Conservation (phyloP, 2,797 vertebrate species). For the Gobio occitaniae region DNA sequence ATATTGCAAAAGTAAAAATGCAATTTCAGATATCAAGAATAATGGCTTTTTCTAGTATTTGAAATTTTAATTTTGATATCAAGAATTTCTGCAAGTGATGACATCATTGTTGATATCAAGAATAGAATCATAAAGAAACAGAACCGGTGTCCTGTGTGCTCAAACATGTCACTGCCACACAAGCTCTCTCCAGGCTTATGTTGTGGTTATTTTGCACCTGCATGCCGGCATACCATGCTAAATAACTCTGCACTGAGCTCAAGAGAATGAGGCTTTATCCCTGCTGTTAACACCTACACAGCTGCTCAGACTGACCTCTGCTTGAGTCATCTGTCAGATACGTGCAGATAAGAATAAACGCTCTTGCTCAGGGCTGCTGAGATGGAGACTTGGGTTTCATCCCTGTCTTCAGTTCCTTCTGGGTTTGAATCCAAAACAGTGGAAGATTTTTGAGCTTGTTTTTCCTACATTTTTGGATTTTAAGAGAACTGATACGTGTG, state of each 20-base stretch:
- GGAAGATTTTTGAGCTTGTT: not conserved
- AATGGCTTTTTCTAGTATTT: not conserved
- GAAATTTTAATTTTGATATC: not conserved
- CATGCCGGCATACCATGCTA: constrained; percentile 20
- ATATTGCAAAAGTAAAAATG: not conserved
- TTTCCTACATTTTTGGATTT: not conserved
- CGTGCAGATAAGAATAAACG: constrained; percentile 23
- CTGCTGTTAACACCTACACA: constrained; percentile 43
- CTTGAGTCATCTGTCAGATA: constrained; percentile 44
- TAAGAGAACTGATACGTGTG: not conserved
- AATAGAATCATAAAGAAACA: not conserved
- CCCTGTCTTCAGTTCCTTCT: not conserved
- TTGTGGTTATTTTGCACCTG: constrained; percentile 39
- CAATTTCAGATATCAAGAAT: not conserved
- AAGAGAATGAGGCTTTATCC: constrained; percentile 32
- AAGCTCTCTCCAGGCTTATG: not conserved
- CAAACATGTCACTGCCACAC: not conserved
- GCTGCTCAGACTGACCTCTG: constrained; percentile 37
- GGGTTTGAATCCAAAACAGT: constrained; percentile 3
- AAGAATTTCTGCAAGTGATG: not conserved
- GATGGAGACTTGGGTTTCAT: constrained; percentile 29
- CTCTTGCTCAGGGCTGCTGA: constrained; percentile 19
- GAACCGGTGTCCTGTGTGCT: not conserved
- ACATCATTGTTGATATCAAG: not conserved
- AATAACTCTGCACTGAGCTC: constrained; percentile 7